Evolutionary conservation across 2,797 vertebrate genomes (phyloP).

Genomic region (Artibeus jamaicensis): DNA sequence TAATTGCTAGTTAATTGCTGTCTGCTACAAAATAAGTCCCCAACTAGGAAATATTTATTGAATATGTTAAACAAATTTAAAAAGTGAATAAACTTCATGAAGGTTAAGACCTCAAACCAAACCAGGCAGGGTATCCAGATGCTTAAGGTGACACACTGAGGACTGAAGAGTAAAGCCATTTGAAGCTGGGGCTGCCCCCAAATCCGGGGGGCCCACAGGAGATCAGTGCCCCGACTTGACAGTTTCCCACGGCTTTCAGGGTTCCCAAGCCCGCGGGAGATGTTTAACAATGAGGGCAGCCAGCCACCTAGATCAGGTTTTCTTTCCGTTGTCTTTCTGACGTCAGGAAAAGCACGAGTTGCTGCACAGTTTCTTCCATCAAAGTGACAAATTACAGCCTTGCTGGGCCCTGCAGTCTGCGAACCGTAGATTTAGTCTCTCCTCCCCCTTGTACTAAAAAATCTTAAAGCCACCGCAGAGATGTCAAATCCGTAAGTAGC

Average conservation of each 20-base stretch:
- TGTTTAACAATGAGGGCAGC: slow-evolving; percentile 26
- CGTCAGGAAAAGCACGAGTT: slow-evolving; percentile 69
- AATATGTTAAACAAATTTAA: not conserved
- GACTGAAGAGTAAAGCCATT: not conserved
- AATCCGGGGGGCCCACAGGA: not conserved
- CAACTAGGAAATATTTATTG: not conserved
- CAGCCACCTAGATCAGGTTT: slow-evolving; percentile 39
- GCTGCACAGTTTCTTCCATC: slow-evolving; percentile 49
- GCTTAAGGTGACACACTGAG: not conserved
- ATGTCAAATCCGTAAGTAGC: not conserved
- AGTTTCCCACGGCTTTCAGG: not conserved
- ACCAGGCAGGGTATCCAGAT: not conserved
- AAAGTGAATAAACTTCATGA: not conserved
- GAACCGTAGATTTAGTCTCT: not conserved
- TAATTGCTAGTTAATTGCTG: not conserved
- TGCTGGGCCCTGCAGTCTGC: slow-evolving; percentile 35
- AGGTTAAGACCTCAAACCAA: slow-evolving; percentile 24
- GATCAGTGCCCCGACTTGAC: not conserved
- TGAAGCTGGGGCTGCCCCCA: not conserved
- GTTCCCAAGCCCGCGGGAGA: not conserved
- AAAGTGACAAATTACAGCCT: slow-evolving; percentile 63
- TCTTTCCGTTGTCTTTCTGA: slow-evolving; percentile 62
- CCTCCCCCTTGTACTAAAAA: not conserved
- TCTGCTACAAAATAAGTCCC: not conserved
- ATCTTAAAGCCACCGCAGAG: not conserved